A percentile compares a stretch with the other conserved stretches of the same genome.
phyloP scores from a whole-genome alignment of 1,140 invertebrate species.

The Solenopsis fugax region DNA sequence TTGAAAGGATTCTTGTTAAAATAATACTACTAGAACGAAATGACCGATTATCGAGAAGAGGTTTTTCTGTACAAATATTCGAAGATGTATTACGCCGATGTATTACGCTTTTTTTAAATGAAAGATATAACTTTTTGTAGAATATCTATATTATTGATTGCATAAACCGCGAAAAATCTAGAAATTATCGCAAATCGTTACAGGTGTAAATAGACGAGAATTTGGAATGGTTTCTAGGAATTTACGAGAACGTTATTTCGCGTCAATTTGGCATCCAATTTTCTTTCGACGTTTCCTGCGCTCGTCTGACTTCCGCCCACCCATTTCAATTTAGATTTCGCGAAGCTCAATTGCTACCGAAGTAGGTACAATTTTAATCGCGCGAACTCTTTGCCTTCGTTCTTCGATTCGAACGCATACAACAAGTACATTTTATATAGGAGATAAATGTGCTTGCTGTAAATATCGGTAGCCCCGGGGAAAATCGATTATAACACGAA shows the following conservation, averaged over 20 bases:
- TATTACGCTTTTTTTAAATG: background rate
- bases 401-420: conserved; percentile 15
- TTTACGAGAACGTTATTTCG: conserved; percentile 40
- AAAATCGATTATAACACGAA: conserved; percentile 53
- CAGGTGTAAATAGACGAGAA: conserved; percentile 15
- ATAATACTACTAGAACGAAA: conserved; percentile 5
- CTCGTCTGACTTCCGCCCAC: background rate
- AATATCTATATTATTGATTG: background rate
- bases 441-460: background rate
- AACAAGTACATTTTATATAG: conserved; percentile 15
- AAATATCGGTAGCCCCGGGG: conserved; percentile 27
- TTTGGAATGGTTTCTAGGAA: background rate
- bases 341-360: conserved; percentile 4
- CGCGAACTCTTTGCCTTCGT: background rate
- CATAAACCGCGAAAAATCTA: background rate
- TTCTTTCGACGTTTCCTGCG: conserved; percentile 12
- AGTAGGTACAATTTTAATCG: conserved; percentile 31
- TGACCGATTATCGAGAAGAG: background rate
- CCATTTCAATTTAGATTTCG: conserved; percentile 17
- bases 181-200: background rate
- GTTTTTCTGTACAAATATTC: background rate
- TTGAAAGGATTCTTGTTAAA: conserved; percentile 9
- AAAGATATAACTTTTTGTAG: background rate
- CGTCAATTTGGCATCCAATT: conserved; percentile 10
- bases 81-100: background rate